Evolutionary conservation across 2,888 invertebrate species (phyloP).

Genomic region (Antitype chi): DNA sequence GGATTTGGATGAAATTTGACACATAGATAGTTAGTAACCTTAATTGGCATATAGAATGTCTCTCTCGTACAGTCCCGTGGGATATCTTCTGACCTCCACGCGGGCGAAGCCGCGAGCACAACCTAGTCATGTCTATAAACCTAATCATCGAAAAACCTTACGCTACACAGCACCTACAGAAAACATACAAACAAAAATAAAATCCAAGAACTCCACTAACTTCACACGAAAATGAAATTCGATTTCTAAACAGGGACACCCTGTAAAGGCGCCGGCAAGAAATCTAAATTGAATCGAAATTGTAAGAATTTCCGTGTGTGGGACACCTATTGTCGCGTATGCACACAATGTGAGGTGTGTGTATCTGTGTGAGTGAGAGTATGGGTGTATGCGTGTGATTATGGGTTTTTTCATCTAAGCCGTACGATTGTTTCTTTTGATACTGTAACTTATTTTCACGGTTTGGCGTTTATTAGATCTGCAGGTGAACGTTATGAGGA

Average conservation of each 20-base stretch:
- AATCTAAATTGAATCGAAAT: slow-evolving; percentile 83
- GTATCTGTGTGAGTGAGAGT: slow-evolving; percentile 14
- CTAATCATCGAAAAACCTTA: neutral
- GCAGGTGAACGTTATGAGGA: slow-evolving; percentile 4
- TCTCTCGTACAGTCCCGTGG: too few relatives aligned
- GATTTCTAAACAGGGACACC: slow-evolving; percentile 66
- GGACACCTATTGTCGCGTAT: slow-evolving; percentile 60
- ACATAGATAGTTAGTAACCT: too few relatives aligned
- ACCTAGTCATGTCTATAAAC: neutral
- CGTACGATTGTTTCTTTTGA: slow-evolving; percentile 57
- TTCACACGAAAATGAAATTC: slow-evolving; percentile 36
- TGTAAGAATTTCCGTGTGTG: slow-evolving; percentile 75
- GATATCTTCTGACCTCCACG: too few relatives aligned
- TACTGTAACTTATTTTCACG: slow-evolving; percentile 38
- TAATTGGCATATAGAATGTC: too few relatives aligned
- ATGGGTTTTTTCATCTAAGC: slow-evolving; percentile 52
- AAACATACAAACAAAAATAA: slow-evolving; percentile 11
- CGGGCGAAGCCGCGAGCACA: too few relatives aligned
- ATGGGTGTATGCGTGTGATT: slow-evolving; percentile 36
- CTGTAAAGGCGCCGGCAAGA: slow-evolving; percentile 70
- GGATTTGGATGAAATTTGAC: too few relatives aligned
- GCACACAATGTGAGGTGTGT: neutral
- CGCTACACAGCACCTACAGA: neutral
- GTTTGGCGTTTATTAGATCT: slow-evolving; percentile 25
- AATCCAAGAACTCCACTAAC: slow-evolving; percentile 25